Evolutionary conservation across 2,113 vertebrate genomes (phyloP).

Genomic region (Microtus richardsoni): DNA sequence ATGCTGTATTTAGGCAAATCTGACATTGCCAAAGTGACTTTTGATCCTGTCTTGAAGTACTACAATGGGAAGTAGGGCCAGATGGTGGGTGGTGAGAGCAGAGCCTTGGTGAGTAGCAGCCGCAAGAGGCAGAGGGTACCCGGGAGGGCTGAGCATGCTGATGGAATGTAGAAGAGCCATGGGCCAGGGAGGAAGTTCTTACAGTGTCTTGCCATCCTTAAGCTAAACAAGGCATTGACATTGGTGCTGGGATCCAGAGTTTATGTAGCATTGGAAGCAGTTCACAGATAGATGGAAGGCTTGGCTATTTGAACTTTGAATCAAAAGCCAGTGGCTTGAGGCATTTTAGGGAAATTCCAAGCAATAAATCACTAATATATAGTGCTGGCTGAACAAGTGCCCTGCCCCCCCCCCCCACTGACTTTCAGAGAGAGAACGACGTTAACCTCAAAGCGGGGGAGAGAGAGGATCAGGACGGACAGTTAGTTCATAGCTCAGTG

Average conservation of each 20-base stretch:
- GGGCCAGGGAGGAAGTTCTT: neutral
- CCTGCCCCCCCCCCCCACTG: neutral
- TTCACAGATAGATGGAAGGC: neutral
- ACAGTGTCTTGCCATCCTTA: neutral
- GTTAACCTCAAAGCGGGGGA: neutral
- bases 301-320: neutral
- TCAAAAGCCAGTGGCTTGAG: neutral
- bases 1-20: neutral
- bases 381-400: neutral
- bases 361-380: neutral
- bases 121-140: neutral
- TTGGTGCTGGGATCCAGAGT: neutral
- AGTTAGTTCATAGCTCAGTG: neutral
- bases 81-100: neutral
- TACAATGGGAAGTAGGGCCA: neutral
- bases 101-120: neutral
- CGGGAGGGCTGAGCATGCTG: neutral
- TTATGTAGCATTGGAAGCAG: neutral
- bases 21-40: neutral
- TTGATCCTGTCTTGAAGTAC: neutral
- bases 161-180: neutral
- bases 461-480: too few species aligned
- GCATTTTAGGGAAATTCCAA: neutral
- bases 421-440: neutral
- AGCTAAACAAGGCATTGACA: neutral